Evolutionary conservation across 2,797 vertebrate genomes (phyloP), one percentile per base, ranked within the genome.

Genomic region (Gambelia wislizenii): DNA sequence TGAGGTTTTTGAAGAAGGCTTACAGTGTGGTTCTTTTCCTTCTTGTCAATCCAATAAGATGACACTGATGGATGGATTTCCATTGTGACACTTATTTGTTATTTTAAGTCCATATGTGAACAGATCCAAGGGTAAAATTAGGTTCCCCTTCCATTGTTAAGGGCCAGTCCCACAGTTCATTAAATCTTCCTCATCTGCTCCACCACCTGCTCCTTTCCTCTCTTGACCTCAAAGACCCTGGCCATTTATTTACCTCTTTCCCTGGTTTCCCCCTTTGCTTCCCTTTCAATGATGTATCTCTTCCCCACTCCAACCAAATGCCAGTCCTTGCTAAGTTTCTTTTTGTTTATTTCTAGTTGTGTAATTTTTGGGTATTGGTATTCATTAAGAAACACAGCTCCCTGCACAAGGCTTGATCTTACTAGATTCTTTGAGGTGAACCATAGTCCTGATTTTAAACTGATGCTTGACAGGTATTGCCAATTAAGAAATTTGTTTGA

Each of bases 151-250:
- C 94, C 91, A 95, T 95, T 96, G 93, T 96, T 95, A 92, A 93
- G 92, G 6, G 36, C 79, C 91, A 93, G 70, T 92, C 90, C 94
- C 76, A 91, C 91, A 90, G 95, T 93, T 96, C 92, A 96, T 96
- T 96, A 96, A 95, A 94, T 90, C 89, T 94, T 92, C 79, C 92
- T 93, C 94, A 95, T 94, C 94, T 79, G 78, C 77, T 91, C 90
- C 1, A 89, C 93, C 96, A 95, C 95, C 96, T 97, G 96, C 94
- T 95, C 86, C 87, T 95, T 92, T 95, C 91, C 91, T 95, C 93
- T 89, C 84, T 90, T 91, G 94, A 95, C 87, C 89, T 2, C 0
- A 54, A 93, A 96, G 94, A 94, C 80, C 36, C 90, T n/a, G 91
- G 90, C 44, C 54, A 86, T 91, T 87, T 89, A 64, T 91, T 94